Evolutionary conservation across 2,888 invertebrate species (phyloP).

Genomic region (Cataglyphis altisquamis): DNA sequence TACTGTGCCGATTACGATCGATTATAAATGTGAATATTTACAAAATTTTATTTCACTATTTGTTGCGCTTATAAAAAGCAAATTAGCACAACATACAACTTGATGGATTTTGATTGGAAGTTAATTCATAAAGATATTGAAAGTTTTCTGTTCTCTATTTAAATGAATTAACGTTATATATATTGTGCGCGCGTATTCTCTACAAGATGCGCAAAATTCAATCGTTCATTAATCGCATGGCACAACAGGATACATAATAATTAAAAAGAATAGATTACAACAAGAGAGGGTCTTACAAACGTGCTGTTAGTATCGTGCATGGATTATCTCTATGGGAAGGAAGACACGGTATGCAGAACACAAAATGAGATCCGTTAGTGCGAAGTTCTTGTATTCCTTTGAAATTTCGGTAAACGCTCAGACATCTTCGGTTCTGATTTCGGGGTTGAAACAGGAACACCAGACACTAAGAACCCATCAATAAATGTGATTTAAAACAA

Average conservation of each 20-base stretch:
- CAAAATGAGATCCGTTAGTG: constrained; percentile 72
- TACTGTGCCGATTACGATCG: constrained; percentile 60
- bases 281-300: constrained; percentile 43
- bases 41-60: constrained; percentile 21
- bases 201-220: neutral
- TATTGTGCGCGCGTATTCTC: neutral
- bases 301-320: constrained; percentile 67
- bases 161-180: constrained; percentile 7
- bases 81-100: neutral
- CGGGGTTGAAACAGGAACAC: constrained; percentile 73
- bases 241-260: constrained; percentile 64
- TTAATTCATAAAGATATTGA: constrained; percentile 7
- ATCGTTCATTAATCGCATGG: constrained; percentile 16
- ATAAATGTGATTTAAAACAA: constrained; percentile 67
- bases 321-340: constrained; percentile 70
- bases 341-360: constrained; percentile 72
- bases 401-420: constrained; percentile 68
- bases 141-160: neutral
- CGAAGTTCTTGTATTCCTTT: constrained; percentile 71
- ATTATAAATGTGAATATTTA: constrained; percentile 17
- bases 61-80: neutral
- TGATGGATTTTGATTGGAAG: neutral
- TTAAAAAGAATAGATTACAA: constrained; percentile 50
- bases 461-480: constrained; percentile 76
- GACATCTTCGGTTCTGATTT: constrained; percentile 72